Conservation (phyloP, 2,113 vertebrate species). For the Pygoscelis adeliae region DNA sequence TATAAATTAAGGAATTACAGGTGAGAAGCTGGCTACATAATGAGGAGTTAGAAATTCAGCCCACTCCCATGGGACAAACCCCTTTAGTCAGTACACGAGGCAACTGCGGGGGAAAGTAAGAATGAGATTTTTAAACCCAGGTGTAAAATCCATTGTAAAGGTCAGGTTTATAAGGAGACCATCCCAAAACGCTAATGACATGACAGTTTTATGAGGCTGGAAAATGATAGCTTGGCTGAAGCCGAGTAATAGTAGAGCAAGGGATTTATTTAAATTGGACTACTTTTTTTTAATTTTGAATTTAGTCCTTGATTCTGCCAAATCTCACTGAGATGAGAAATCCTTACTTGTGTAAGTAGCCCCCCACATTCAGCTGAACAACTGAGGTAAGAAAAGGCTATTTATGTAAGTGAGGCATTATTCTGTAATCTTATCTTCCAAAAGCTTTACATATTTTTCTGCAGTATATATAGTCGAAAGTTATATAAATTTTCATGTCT, state of each 20-base stretch:
- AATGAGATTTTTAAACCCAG: conserved; percentile 34
- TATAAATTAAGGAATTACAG: neutral
- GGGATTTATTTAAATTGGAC: conserved; percentile 50
- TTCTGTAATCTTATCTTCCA: neutral
- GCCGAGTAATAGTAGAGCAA: conserved; percentile 23
- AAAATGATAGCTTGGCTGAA: conserved; percentile 61
- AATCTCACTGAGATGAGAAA: neutral
- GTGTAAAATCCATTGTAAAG: conserved; percentile 62
- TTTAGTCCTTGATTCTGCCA: conserved; percentile 23
- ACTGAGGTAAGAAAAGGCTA: neutral
- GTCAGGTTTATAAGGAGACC: conserved; percentile 61
- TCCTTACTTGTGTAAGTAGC: neutral
- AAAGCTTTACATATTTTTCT: neutral
- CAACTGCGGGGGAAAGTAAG: neutral
- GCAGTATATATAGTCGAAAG: neutral
- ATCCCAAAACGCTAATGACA: conserved; percentile 56
- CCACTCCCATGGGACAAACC: neutral
- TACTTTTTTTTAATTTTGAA: neutral
- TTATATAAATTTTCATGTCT: neutral
- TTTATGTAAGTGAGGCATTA: neutral
- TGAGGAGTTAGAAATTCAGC: neutral
- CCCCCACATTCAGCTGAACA: neutral
- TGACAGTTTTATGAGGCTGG: conserved; percentile 63
- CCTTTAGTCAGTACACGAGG: neutral
- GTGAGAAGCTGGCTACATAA: neutral